phyloP scores from a whole-genome alignment of 2,113 vertebrate species.

The Lepus europaeus region DNA sequence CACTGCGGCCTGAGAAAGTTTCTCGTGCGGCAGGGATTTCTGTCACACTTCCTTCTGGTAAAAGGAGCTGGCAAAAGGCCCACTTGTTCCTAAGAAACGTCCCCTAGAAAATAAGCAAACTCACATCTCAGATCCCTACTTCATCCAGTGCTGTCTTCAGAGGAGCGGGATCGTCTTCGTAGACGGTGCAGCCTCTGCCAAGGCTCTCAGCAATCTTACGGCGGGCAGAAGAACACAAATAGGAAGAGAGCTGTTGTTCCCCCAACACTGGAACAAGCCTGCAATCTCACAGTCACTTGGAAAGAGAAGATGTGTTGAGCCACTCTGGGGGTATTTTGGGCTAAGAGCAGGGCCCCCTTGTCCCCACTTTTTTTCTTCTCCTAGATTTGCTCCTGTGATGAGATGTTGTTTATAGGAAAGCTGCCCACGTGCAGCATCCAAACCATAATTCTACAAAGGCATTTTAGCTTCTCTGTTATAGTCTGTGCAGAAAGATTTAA shows the following conservation, averaged over 20 bases:
- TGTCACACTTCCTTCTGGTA: neutral
- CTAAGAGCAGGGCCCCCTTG: neutral
- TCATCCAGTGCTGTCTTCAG: neutral
- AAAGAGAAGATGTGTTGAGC: neutral
- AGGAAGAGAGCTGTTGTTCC: constrained; percentile 13
- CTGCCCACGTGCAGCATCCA: neutral
- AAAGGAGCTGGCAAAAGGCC: neutral
- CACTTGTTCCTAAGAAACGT: constrained; percentile 5
- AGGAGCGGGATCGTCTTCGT: neutral
- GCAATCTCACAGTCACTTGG: neutral
- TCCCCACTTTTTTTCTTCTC: neutral
- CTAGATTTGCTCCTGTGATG: neutral
- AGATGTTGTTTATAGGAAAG: neutral
- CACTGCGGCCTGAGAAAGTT: neutral
- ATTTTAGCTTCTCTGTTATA: rapidly evolving
- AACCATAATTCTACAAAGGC: neutral
- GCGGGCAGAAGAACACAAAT: neutral
- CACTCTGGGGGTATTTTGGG: neutral
- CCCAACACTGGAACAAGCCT: neutral
- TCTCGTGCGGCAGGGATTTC: neutral
- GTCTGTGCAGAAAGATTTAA: rapidly evolving
- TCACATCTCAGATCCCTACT: neutral
- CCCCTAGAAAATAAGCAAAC: constrained; percentile 49
- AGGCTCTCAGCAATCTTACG: neutral
- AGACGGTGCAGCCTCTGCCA: neutral